A percentile compares a stretch with the other conserved stretches of the same genome.
These are phyloP conservation scores for Pontoporia blainvillei DNA, from an alignment of 2,113 vertebrate species.

Conservation along the genomic window DNA sequence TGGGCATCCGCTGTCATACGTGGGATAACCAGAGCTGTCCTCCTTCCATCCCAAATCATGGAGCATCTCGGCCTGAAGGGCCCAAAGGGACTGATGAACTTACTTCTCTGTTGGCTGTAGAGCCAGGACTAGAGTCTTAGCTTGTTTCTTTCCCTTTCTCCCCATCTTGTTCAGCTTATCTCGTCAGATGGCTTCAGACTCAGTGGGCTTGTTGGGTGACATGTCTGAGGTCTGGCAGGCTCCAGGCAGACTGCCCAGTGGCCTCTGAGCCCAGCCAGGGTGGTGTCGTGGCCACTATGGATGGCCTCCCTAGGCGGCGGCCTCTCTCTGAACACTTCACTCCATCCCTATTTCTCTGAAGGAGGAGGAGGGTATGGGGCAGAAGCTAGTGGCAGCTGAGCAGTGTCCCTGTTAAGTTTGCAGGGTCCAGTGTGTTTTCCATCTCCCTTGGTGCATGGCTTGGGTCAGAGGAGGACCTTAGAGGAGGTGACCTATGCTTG, in stretches of 20 bases:
- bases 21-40: neutral
- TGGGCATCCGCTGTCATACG: neutral
- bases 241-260: neutral
- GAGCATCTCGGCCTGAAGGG: neutral
- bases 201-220: neutral
- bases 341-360: neutral
- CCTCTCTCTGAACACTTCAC: neutral
- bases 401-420: neutral
- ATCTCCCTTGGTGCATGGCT: neutral
- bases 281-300: neutral
- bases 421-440: neutral
- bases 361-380: neutral
- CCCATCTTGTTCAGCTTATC: neutral
- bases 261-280: neutral
- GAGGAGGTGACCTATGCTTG: neutral
- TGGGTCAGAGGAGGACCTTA: neutral
- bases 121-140: neutral
- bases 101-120: neutral
- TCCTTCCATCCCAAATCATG: neutral
- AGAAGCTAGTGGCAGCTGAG: neutral
- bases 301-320: neutral
- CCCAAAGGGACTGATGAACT: neutral
- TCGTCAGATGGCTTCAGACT: neutral
- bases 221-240: neutral
- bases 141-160: neutral